A percentile compares a stretch with the other conserved stretches of the same genome.
Evolutionary conservation across 2,113 vertebrate species (phyloP).

Genomic region (Psephotus haematonotus): DNA sequence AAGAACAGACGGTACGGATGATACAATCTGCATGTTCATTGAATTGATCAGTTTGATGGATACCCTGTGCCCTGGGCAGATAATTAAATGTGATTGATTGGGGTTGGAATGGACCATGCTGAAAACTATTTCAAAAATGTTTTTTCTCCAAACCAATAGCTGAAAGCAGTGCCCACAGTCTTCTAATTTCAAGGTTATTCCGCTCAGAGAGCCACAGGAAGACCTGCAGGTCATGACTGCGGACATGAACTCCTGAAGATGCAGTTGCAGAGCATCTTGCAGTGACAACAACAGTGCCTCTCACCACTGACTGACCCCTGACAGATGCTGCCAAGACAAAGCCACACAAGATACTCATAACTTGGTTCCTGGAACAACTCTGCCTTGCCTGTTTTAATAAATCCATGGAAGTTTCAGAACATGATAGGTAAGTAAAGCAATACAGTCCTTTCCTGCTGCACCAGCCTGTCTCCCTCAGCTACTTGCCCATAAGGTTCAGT

Average conservation of each 20-base stretch:
- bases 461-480: background rate
- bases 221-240: background rate
- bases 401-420: background rate
- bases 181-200: background rate
- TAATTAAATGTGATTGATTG: slow-evolving; percentile 35
- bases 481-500: background rate
- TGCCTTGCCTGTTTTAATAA: background rate
- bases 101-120: background rate
- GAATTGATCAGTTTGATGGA: background rate
- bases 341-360: background rate
- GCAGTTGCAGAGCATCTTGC: background rate
- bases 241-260: background rate
- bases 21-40: slow-evolving; percentile 30
- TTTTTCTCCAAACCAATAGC: background rate
- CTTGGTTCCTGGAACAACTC: background rate
- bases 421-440: background rate
- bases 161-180: background rate
- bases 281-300: background rate
- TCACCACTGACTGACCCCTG: background rate
- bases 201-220: background rate
- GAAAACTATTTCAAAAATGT: slow-evolving; percentile 2
- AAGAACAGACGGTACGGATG: slow-evolving; percentile 41
- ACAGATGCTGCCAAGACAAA: background rate
- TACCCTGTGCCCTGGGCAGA: background rate
- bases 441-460: background rate